Conservation (phyloP, 2,888 invertebrate species). For the Microctonus aethiopoides region DNA sequence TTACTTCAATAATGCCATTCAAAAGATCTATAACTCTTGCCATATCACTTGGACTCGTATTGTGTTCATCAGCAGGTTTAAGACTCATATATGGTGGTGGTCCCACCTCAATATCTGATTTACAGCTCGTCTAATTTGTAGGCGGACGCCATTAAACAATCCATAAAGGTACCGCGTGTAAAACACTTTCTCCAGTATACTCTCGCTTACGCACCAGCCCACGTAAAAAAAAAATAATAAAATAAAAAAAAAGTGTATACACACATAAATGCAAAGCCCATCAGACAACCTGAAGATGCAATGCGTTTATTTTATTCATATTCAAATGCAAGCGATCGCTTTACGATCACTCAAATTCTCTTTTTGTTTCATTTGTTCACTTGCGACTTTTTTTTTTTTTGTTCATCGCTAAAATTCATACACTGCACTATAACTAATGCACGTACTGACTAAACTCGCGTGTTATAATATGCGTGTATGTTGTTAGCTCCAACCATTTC, state of each 20-base stretch:
- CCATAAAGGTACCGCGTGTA: conserved; percentile 65
- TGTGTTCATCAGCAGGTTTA: conserved; percentile 42
- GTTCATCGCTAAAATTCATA: conserved; percentile 21
- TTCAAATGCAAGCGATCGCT: conserved; percentile 59
- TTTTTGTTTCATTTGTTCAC: conserved; percentile 19
- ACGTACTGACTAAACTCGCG: background rate
- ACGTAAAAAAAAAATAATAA: background rate
- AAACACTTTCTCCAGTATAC: conserved; percentile 55
- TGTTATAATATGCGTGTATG: conserved; percentile 28
- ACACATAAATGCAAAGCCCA: conserved; percentile 19
- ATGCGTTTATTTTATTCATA: conserved; percentile 64
- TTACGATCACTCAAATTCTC: conserved; percentile 56
- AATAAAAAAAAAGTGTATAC: background rate
- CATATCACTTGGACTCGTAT: conserved; percentile 49
- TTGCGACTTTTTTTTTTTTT: conserved; percentile 27
- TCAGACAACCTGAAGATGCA: conserved; percentile 38
- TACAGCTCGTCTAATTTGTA: conserved; percentile 67
- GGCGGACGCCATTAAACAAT: conserved; percentile 67
- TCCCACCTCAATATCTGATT: conserved; percentile 64
- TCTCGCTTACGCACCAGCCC: background rate
- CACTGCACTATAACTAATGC: conserved; percentile 18
- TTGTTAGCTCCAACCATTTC: conserved; percentile 46
- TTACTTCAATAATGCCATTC: no score
- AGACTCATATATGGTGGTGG: conserved; percentile 46
- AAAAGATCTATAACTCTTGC: background rate